Percentiles rank a stretch among this genome's conserved stretches.
phyloP scores from a whole-genome alignment of 2,113 vertebrate genomes.

The Taxidea taxus region DNA sequence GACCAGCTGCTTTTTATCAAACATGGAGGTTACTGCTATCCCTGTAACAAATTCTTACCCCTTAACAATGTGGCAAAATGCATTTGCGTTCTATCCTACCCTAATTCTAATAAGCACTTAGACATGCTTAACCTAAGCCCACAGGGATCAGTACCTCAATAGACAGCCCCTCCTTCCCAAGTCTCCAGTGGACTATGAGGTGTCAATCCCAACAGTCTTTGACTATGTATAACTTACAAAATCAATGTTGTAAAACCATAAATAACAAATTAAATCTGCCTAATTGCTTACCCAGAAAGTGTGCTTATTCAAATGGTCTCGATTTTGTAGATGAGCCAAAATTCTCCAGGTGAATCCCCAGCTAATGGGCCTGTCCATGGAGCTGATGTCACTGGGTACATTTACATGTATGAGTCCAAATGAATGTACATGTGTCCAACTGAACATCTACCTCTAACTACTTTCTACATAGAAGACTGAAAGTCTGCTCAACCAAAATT shows the following conservation, averaged over 20 bases:
- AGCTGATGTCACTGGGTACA: background rate
- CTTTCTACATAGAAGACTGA: background rate
- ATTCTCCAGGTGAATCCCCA: background rate
- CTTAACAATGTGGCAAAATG: background rate
- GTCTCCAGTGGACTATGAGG: background rate
- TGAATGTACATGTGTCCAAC: background rate
- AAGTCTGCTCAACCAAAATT: background rate
- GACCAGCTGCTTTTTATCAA: background rate
- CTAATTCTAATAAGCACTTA: background rate
- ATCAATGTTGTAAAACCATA: background rate
- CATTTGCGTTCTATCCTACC: background rate
- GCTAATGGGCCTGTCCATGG: background rate
- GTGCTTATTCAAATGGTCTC: background rate
- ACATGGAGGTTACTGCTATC: background rate
- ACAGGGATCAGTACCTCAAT: background rate
- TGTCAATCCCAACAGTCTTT: background rate
- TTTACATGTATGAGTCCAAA: background rate
- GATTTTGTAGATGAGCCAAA: background rate
- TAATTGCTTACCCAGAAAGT: background rate
- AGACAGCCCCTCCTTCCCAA: background rate
- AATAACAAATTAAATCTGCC: background rate
- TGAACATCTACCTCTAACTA: background rate
- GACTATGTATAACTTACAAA: background rate
- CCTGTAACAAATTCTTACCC: background rate
- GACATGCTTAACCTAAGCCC: background rate